Conservation (phyloP, 2,888 invertebrate genomes). For the Callosobruchus maculatus region DNA sequence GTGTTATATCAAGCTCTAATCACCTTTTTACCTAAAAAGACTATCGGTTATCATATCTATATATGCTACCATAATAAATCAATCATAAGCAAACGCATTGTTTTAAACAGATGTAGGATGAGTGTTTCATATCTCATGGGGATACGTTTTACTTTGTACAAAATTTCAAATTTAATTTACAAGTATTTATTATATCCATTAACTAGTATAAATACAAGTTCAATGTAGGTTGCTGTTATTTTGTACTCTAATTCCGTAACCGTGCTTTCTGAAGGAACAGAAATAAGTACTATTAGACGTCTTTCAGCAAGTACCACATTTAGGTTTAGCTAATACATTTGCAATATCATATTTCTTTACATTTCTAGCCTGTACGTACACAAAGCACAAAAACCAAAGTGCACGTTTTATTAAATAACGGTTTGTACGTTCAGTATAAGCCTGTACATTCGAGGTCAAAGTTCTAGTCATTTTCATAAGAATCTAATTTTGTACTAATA, state of each 20-base stretch:
- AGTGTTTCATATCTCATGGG: too few species aligned
- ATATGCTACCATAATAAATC: too few species aligned
- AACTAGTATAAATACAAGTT: too few species aligned
- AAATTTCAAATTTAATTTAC: too few species aligned
- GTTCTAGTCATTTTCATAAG: not conserved
- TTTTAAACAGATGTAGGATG: too few species aligned
- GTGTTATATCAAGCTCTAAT: too few species aligned
- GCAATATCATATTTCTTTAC: not conserved
- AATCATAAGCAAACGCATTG: too few species aligned
- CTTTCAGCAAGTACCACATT: not conserved
- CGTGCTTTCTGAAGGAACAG: not conserved
- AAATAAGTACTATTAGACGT: not conserved
- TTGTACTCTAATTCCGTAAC: not conserved
- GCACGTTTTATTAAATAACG: not conserved
- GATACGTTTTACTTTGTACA: too few species aligned
- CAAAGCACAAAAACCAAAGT: conserved; percentile 25
- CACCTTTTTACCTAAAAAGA: too few species aligned
- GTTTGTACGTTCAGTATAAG: not conserved
- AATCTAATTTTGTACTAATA: too few species aligned
- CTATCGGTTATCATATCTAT: too few species aligned
- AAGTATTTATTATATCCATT: too few species aligned
- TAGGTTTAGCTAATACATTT: not conserved
- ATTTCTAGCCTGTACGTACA: conserved; percentile 27
- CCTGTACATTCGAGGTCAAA: not conserved
- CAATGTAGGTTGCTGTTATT: not conserved